These are phyloP conservation scores for Pseudorhombus dupliciocellatus DNA, from an alignment of 2,113 vertebrate species.

Conservation along the genomic window DNA sequence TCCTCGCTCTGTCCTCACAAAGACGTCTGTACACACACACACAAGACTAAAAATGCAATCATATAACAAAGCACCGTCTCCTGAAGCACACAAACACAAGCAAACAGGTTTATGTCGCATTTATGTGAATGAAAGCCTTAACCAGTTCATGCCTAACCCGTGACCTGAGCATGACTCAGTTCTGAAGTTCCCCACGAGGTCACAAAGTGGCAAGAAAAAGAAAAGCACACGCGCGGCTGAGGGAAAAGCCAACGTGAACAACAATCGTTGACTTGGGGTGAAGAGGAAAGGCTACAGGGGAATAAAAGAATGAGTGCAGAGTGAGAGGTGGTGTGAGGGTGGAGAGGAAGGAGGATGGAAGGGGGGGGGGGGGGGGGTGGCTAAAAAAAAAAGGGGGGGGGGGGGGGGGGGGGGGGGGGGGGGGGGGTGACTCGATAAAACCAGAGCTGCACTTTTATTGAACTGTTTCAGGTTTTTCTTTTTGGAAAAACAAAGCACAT, in stretches of 20 bases:
- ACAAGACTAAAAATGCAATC: background rate
- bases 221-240: conserved; percentile 4
- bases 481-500: conserved; percentile 53
- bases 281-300: conserved; percentile 69
- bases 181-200: background rate
- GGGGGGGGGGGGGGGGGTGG: background rate
- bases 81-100: background rate
- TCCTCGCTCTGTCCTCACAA: no score
- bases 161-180: no score
- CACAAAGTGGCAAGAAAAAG: background rate
- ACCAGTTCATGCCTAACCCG: no score
- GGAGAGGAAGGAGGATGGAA: conserved; percentile 38
- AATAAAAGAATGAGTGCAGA: conserved; percentile 81
- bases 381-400: no score
- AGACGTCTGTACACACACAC: background rate
- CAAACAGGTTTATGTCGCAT: no score
- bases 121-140: no score
- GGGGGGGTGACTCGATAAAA: conserved; percentile 34
- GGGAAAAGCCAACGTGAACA: conserved; percentile 56
- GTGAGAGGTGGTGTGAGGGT: conserved; percentile 71
- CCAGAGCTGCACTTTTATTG: conserved; percentile 68
- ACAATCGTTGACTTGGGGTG: conserved; percentile 62
- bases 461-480: conserved; percentile 49
- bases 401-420: background rate
- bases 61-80: background rate